Evolutionary conservation across 2,113 vertebrate genomes (phyloP).

Genomic region (Mesitornis unicolor): DNA sequence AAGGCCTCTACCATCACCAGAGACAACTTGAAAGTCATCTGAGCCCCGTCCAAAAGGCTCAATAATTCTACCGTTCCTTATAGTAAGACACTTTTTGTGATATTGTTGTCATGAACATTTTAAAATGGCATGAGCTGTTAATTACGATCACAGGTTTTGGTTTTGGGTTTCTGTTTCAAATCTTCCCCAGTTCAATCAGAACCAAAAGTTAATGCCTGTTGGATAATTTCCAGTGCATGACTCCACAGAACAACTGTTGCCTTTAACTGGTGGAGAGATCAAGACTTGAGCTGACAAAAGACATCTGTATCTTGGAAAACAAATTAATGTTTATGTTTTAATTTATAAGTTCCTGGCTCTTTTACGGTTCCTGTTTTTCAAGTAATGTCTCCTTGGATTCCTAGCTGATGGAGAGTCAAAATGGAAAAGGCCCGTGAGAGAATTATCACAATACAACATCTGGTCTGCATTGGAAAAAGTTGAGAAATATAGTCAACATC

Average conservation of each 20-base stretch:
- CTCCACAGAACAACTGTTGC: constrained; percentile 48
- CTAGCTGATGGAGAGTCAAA: constrained; percentile 58
- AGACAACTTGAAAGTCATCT: background rate
- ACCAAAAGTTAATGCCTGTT: constrained; percentile 51
- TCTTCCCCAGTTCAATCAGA: constrained; percentile 46
- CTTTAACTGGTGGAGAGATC: constrained; percentile 60
- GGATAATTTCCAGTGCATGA: constrained; percentile 57
- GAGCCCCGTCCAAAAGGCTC: background rate
- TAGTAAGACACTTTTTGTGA: background rate
- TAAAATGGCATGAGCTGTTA: background rate
- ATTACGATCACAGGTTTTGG: background rate
- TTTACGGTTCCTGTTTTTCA: constrained; percentile 62
- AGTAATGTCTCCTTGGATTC: constrained; percentile 57
- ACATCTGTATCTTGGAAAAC: constrained; percentile 66
- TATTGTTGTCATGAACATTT: background rate
- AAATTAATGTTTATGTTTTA: constrained; percentile 70
- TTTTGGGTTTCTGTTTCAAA: constrained; percentile 42
- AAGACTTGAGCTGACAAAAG: constrained; percentile 59
- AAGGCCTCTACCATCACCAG: background rate
- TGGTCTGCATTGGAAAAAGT: constrained; percentile 59
- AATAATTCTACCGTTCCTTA: background rate
- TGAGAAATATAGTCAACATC: constrained; percentile 42
- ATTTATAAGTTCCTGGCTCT: constrained; percentile 69
- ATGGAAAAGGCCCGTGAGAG: constrained; percentile 58
- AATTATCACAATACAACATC: constrained; percentile 61